A percentile compares a stretch with the other conserved stretches of the same genome.
phyloP scores from a whole-genome alignment of 2,113 vertebrate genomes.

The Ictalurus furcatus region DNA sequence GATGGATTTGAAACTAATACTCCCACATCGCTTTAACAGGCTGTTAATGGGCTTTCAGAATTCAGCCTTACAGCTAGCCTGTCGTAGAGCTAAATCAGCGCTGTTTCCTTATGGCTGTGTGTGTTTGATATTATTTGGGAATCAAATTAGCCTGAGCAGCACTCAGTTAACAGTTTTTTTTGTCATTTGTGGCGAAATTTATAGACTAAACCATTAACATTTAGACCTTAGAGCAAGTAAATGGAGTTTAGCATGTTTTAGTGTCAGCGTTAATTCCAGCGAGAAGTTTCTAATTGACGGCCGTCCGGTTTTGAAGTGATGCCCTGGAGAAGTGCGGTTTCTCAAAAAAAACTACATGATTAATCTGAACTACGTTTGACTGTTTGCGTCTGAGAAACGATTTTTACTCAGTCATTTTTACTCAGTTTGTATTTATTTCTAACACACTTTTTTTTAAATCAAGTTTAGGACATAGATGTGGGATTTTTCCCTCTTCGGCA shows the following conservation, averaged over 20 bases:
- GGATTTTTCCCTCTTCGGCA: not conserved
- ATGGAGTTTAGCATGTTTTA: conserved; percentile 7
- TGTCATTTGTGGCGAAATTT: not conserved
- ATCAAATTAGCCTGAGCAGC: conserved; percentile 45
- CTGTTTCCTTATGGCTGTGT: not conserved
- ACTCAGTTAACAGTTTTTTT: conserved; percentile 10
- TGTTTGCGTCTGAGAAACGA: not conserved
- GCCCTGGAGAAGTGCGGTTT: not conserved
- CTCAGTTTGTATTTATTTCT: not conserved
- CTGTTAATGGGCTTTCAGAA: conserved; percentile 49
- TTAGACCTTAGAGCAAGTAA: not conserved
- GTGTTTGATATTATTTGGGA: conserved; percentile 43
- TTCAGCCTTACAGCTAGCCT: conserved; percentile 38
- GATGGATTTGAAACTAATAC: conserved; percentile 59
- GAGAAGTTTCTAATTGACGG: conserved; percentile 21
- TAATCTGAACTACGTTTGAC: not conserved
- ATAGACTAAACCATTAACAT: conserved; percentile 1
- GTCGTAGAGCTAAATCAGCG: not conserved
- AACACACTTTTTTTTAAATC: not conserved
- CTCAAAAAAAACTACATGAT: not conserved
- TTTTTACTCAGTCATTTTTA: not conserved
- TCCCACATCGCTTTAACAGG: conserved; percentile 49
- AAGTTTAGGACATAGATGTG: not conserved
- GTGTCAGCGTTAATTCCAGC: conserved; percentile 39
- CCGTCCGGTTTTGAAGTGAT: not conserved